phyloP scores from a whole-genome alignment of 2,797 vertebrate genomes.

The Macropus fuliginosus region DNA sequence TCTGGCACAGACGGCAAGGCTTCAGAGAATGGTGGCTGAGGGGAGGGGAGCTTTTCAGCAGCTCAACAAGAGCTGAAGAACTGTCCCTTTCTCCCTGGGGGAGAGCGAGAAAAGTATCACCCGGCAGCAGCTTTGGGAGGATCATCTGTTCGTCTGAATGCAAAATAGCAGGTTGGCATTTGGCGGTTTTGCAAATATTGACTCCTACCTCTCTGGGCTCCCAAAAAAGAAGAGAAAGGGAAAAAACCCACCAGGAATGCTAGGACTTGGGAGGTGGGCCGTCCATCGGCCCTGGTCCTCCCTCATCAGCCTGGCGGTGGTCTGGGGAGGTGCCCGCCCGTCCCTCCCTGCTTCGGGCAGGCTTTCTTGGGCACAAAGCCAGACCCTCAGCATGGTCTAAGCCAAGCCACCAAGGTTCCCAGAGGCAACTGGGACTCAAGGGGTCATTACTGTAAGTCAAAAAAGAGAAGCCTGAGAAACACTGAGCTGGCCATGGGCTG shows the following conservation, averaged over 20 bases:
- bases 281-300: not conserved
- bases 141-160: not conserved
- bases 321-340: not conserved
- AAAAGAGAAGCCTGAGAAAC: not conserved
- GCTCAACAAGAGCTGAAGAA: slow-evolving; percentile 1
- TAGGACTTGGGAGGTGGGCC: not conserved
- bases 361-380: not conserved
- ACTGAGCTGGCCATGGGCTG: not conserved
- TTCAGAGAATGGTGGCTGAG: not conserved
- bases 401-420: not conserved
- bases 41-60: slow-evolving; percentile 11
- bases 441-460: not conserved
- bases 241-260: not conserved
- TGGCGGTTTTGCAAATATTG: slow-evolving; percentile 81
- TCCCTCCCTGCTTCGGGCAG: not conserved
- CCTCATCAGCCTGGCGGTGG: not conserved
- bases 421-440: not conserved
- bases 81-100: slow-evolving; percentile 82
- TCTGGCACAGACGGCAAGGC: not conserved
- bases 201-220: slow-evolving; percentile 86
- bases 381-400: not conserved
- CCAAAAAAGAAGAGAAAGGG: slow-evolving; percentile 78
- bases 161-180: not conserved
- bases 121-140: not conserved
- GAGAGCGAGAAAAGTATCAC: slow-evolving; percentile 9